These are phyloP conservation scores for Papilio helenus DNA, from an alignment of 1,140 invertebrate species.

Conservation along the genomic window DNA sequence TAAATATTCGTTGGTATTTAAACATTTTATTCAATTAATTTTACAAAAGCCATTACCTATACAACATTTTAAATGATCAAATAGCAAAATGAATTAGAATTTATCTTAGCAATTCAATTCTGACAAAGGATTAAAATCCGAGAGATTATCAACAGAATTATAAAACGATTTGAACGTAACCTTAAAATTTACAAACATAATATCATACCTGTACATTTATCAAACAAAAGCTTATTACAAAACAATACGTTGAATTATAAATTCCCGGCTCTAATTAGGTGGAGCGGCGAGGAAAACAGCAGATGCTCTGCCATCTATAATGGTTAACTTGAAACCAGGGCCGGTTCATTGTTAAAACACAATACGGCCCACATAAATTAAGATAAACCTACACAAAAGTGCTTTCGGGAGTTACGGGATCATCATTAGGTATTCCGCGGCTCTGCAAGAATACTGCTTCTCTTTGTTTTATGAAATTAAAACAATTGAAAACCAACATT, in stretches of 20 bases:
- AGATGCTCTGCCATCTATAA: constrained; percentile 41
- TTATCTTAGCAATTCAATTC: not conserved
- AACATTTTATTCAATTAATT: not conserved
- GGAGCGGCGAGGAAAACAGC: not conserved
- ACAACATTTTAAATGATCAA: too few relatives aligned
- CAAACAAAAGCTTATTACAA: constrained; percentile 16
- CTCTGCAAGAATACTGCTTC: not conserved
- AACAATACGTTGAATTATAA: constrained; percentile 30
- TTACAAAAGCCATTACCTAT: too few relatives aligned
- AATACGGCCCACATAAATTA: constrained; percentile 45
- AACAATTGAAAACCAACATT: not conserved
- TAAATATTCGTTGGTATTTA: not conserved
- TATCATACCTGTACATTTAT: not conserved
- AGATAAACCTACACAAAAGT: constrained; percentile 43
- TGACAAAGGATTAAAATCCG: not conserved
- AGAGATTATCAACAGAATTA: not conserved
- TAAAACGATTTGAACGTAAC: not conserved
- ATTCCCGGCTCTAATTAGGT: constrained; percentile 32
- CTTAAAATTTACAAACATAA: not conserved
- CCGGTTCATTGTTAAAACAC: constrained; percentile 44
- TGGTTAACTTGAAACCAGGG: constrained; percentile 39
- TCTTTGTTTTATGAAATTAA: constrained; percentile 7
- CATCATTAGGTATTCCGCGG: constrained; percentile 35
- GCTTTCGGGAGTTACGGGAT: constrained; percentile 36
- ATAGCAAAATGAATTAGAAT: too few relatives aligned